Percentiles rank a stretch among this genome's conserved stretches.
Evolutionary conservation across 1,140 invertebrate genomes (phyloP).

Genomic region (Drosophila equinoxialis): DNA sequence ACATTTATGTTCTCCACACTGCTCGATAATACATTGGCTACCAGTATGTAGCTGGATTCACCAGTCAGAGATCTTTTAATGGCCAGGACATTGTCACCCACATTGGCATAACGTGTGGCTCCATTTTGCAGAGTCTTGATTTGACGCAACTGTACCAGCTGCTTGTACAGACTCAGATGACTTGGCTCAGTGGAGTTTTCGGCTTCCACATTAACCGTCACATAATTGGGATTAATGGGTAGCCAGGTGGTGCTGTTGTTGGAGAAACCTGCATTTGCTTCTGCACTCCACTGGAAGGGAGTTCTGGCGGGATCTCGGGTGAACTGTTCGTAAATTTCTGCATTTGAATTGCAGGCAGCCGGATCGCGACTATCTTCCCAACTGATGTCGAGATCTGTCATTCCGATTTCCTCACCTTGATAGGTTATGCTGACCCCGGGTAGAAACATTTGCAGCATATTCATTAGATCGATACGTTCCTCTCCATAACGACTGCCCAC

Average conservation of each 20-base stretch:
- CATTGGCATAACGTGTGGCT: slow-evolving; percentile 52
- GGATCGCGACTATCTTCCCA: slow-evolving; percentile 84
- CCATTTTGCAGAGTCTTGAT: slow-evolving; percentile 82
- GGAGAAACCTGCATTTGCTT: slow-evolving; percentile 84
- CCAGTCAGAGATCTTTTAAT: slow-evolving; percentile 56
- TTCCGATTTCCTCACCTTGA: slow-evolving; percentile 87
- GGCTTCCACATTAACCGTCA: slow-evolving; percentile 83
- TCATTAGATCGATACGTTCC: slow-evolving; percentile 86
- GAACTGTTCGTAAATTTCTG: slow-evolving; percentile 81
- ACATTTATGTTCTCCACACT: slow-evolving; percentile 50
- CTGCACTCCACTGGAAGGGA: slow-evolving; percentile 90
- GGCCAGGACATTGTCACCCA: slow-evolving; percentile 66
- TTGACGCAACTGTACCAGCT: slow-evolving; percentile 60
- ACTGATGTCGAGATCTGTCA: slow-evolving; percentile 87
- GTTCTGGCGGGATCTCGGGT: slow-evolving; percentile 88
- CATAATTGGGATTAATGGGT: slow-evolving; percentile 86
- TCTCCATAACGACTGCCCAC: slow-evolving; percentile 86
- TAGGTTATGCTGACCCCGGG: slow-evolving; percentile 91
- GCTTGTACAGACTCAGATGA: slow-evolving; percentile 78
- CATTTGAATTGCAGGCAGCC: slow-evolving; percentile 85
- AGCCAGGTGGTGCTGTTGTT: slow-evolving; percentile 86
- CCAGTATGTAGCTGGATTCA: slow-evolving; percentile 49
- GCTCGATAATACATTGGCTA: slow-evolving; percentile 60
- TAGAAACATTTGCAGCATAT: slow-evolving; percentile 88
- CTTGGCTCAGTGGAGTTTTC: slow-evolving; percentile 49